These are phyloP conservation scores for Cichlasoma orientale DNA, from an alignment of 2,797 vertebrate species.

Conservation along the genomic window DNA sequence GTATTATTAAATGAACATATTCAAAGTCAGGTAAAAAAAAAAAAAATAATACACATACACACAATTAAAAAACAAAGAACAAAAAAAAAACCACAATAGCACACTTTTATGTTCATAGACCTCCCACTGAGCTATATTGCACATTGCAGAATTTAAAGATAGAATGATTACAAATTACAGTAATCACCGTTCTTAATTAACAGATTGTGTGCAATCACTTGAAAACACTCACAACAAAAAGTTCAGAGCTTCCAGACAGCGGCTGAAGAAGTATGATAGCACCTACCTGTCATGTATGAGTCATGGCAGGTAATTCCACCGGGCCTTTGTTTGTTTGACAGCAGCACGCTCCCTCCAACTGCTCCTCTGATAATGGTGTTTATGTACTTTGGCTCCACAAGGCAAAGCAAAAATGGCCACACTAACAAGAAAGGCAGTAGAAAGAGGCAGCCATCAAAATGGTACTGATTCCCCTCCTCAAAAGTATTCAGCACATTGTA, in stretches of 20 bases:
- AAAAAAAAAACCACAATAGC: neutral
- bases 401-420: constrained; percentile 48
- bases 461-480: constrained; percentile 11
- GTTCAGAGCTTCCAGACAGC: constrained; percentile 19
- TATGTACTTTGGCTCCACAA: constrained; percentile 58
- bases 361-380: constrained; percentile 63
- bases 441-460: constrained; percentile 26
- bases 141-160: constrained; percentile 38
- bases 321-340: constrained; percentile 67
- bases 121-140: constrained; percentile 26
- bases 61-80: neutral
- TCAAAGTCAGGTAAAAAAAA: neutral
- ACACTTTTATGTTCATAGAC: constrained; percentile 19
- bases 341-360: constrained; percentile 42
- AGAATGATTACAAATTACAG: constrained; percentile 58
- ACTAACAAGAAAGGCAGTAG: constrained; percentile 43
- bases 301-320: constrained; percentile 66
- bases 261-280: constrained; percentile 26
- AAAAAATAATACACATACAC: constrained; percentile 1
- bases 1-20: constrained; percentile 41
- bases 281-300: constrained; percentile 43
- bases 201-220: constrained; percentile 39
- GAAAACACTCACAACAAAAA: constrained; percentile 37
- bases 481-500: neutral
- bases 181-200: constrained; percentile 52